These are phyloP conservation scores for Rhagoletis pomonella DNA, from an alignment of 1,140 invertebrate species.

Conservation along the genomic window DNA sequence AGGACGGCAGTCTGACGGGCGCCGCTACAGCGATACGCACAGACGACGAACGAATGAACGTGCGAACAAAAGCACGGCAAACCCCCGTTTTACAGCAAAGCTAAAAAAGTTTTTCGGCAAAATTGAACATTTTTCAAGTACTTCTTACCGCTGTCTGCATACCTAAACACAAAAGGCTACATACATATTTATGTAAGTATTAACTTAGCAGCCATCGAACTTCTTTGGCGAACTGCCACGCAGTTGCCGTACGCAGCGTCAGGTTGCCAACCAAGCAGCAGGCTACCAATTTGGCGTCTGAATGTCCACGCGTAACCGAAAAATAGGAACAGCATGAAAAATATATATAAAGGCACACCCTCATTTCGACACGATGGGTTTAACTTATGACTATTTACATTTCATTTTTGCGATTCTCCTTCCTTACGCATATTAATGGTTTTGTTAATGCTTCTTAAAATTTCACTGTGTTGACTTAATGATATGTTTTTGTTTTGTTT, in stretches of 20 bases:
- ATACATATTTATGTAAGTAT: too few species aligned
- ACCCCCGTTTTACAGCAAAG: background rate
- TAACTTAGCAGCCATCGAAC: background rate
- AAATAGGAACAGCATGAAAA: background rate
- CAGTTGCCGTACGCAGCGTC: background rate
- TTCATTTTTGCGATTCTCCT: background rate
- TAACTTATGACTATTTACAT: background rate
- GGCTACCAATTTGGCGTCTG: background rate
- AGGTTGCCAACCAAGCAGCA: background rate
- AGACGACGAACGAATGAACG: background rate
- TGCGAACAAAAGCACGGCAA: background rate
- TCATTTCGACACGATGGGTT: background rate
- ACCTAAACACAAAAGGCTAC: background rate
- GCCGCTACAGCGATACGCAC: background rate
- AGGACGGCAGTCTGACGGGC: slow-evolving; percentile 19
- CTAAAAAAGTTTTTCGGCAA: background rate
- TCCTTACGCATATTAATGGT: background rate
- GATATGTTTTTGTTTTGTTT: slow-evolving; percentile 34
- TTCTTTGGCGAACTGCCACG: background rate
- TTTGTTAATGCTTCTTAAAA: background rate
- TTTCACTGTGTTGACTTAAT: background rate
- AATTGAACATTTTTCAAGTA: background rate
- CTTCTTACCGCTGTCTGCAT: background rate
- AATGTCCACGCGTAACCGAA: background rate
- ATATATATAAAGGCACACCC: slow-evolving; percentile 6